These are phyloP conservation scores for Anticlea derivata DNA, from an alignment of 2,888 invertebrate species.

Conservation along the genomic window DNA sequence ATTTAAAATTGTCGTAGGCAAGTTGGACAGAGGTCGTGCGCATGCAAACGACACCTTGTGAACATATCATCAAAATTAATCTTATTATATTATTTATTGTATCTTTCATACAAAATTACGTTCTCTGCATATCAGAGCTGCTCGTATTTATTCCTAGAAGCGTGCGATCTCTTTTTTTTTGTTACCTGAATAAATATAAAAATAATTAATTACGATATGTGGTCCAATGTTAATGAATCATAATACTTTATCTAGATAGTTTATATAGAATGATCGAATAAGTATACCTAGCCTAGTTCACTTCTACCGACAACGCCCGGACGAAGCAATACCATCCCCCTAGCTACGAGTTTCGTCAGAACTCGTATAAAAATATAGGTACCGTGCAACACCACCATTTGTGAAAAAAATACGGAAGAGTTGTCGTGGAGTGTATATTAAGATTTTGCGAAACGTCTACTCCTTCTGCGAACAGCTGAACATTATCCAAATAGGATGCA, in stretches of 20 bases:
- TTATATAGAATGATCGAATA: conserved; percentile 63
- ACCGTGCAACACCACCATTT: conserved; percentile 1
- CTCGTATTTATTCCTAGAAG: conserved; percentile 44
- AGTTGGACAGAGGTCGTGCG: conserved; percentile 66
- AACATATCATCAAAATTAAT: conserved; percentile 63
- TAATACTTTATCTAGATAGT: conserved; percentile 79
- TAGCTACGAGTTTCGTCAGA: conserved; percentile 7
- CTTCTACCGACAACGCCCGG: conserved; percentile 22
- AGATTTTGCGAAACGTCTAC: conserved; percentile 41
- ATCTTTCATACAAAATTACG: conserved; percentile 42
- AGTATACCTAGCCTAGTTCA: conserved; percentile 68
- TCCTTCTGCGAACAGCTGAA: conserved; percentile 22
- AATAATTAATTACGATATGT: conserved; percentile 81
- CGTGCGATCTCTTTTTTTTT: conserved; percentile 71
- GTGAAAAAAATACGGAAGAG: background rate
- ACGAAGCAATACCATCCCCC: background rate
- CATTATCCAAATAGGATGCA: conserved; percentile 41
- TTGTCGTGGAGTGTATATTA: conserved; percentile 31
- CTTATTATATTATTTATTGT: conserved; percentile 40
- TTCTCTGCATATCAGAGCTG: conserved; percentile 64
- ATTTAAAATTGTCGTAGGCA: conserved; percentile 73
- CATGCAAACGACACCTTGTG: conserved; percentile 32
- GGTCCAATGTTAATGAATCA: conserved; percentile 84
- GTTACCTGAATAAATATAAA: conserved; percentile 84
- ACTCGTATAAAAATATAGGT: background rate